Evolutionary conservation across 2,888 invertebrate species (phyloP).

Genomic region (Bombylius major): DNA sequence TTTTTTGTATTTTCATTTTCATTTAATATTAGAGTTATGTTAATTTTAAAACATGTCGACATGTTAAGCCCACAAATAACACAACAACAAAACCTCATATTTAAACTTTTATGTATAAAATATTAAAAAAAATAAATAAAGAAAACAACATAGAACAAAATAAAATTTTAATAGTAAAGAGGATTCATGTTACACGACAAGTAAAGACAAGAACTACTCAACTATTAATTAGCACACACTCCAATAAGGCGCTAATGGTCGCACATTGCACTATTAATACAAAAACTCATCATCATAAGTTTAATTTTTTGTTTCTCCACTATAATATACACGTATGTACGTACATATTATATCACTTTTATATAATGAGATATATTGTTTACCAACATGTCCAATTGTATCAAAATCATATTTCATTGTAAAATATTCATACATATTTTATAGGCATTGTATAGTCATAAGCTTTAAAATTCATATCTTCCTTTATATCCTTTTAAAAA

Average conservation of each 20-base stretch:
- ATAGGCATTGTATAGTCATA: too few species aligned
- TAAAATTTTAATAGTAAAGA: neutral
- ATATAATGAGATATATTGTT: too few species aligned
- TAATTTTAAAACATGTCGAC: neutral
- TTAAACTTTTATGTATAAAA: too few species aligned
- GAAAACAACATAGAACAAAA: too few species aligned
- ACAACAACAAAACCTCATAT: too few species aligned
- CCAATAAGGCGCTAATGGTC: slow-evolving; percentile 2
- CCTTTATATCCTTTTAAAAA: neutral
- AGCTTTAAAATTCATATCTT: neutral
- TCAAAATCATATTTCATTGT: too few species aligned
- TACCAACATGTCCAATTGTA: too few species aligned
- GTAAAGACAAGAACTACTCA: neutral
- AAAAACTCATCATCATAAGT: too few species aligned
- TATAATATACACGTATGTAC: neutral
- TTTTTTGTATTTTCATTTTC: neutral
- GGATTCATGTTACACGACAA: neutral
- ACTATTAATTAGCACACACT: slow-evolving; percentile 7
- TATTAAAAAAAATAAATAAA: too few species aligned
- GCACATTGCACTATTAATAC: neutral
- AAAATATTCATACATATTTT: too few species aligned
- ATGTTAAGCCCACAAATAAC: neutral
- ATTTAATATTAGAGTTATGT: neutral
- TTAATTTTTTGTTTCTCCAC: neutral
- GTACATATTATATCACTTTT: neutral